Conservation (phyloP, 2,888 invertebrate genomes). For the Corythucha ciliata region DNA sequence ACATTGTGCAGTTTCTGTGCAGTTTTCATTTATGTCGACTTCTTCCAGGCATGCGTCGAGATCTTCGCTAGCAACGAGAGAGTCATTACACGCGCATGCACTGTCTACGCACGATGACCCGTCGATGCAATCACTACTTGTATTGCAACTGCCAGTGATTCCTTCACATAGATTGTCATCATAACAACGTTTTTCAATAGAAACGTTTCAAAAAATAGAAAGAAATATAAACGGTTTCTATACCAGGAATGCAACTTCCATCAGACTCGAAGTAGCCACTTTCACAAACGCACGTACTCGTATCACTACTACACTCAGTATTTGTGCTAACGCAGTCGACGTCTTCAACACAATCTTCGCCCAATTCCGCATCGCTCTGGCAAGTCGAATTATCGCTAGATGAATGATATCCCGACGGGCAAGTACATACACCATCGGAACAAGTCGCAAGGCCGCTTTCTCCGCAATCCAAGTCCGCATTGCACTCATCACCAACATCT, state of each 20-base stretch:
- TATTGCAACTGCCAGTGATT: too few relatives aligned
- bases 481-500: conserved; percentile 35
- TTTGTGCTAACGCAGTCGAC: conserved; percentile 27
- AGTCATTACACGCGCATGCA: too few relatives aligned
- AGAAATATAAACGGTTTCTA: too few relatives aligned
- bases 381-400: conserved; percentile 18
- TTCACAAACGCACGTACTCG: conserved; percentile 21
- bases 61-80: too few relatives aligned
- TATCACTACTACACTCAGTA: conserved; percentile 17
- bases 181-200: too few relatives aligned
- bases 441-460: conserved; percentile 17
- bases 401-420: conserved; percentile 18
- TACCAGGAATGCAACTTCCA: conserved; percentile 23
- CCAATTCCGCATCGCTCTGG: conserved; percentile 14
- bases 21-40: too few relatives aligned
- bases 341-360: conserved; percentile 21
- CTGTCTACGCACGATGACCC: too few relatives aligned
- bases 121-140: too few relatives aligned
- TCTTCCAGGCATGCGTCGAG: too few relatives aligned
- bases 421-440: conserved; percentile 18
- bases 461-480: conserved; percentile 36
- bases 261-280: conserved; percentile 16
- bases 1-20: conserved; percentile 15
- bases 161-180: too few relatives aligned
- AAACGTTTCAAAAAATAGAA: too few relatives aligned